Percentiles rank a stretch among this genome's conserved stretches.
These are phyloP conservation scores for Grus americana DNA, from an alignment of 2,113 vertebrate genomes.

Conservation along the genomic window DNA sequence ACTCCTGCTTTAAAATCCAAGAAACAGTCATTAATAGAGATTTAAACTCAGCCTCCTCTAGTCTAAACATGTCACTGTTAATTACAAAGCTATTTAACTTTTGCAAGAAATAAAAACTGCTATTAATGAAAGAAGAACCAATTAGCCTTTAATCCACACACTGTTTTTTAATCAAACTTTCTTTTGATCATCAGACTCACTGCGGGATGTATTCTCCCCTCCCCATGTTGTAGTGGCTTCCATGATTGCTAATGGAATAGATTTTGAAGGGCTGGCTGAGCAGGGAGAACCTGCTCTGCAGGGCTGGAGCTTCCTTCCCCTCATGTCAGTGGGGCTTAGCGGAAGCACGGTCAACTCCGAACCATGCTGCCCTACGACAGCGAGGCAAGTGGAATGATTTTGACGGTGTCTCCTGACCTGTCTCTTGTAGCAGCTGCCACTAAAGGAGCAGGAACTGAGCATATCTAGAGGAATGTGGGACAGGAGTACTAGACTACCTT, in stretches of 20 bases:
- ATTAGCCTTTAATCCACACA: slow-evolving; percentile 47
- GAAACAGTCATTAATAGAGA: slow-evolving; percentile 39
- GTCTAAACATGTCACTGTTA: slow-evolving; percentile 47
- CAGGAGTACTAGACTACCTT: background rate
- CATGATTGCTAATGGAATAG: slow-evolving; percentile 33
- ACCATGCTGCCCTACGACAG: accelerated
- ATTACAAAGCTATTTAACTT: slow-evolving; percentile 62
- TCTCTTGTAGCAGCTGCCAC: background rate
- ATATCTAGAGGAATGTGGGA: accelerated
- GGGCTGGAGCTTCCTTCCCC: background rate
- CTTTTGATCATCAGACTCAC: slow-evolving; percentile 59
- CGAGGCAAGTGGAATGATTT: background rate
- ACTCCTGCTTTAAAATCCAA: slow-evolving; percentile 36
- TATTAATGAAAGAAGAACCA: slow-evolving; percentile 57
- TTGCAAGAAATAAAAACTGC: slow-evolving; percentile 49
- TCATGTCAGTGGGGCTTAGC: background rate
- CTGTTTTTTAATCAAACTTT: slow-evolving; percentile 55
- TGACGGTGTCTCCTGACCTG: background rate
- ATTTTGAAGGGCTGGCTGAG: slow-evolving; percentile 4
- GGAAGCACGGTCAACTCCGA: background rate
- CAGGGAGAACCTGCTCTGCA: background rate
- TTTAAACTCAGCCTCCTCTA: slow-evolving; percentile 15
- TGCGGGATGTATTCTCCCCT: slow-evolving; percentile 34
- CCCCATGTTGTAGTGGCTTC: slow-evolving; percentile 7
- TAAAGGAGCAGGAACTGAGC: background rate